A percentile compares a stretch with the other conserved stretches of the same genome.
These are phyloP conservation scores for Drosophila repleta DNA, from an alignment of 1,140 invertebrate genomes.

Conservation along the genomic window DNA sequence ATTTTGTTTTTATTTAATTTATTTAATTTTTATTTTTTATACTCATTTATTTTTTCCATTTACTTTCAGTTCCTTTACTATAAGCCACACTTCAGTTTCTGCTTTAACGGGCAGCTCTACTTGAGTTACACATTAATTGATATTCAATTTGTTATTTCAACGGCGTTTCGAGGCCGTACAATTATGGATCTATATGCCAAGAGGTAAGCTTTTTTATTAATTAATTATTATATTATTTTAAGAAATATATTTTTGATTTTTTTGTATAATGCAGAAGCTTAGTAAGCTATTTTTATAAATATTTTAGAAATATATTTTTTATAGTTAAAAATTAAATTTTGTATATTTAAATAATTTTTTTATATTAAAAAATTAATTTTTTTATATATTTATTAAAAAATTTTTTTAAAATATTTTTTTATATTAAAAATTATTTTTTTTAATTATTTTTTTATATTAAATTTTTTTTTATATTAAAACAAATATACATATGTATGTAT, in stretches of 20 bases:
- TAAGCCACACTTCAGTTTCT: constrained; percentile 31
- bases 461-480: too few relatives aligned
- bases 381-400: not conserved
- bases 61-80: constrained; percentile 48
- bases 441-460: not conserved
- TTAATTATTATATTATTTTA: not conserved
- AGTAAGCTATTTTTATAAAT: constrained; percentile 42
- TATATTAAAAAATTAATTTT: not conserved
- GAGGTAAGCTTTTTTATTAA: constrained; percentile 50
- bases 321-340: too few relatives aligned
- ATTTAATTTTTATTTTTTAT: constrained; percentile 9
- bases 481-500: too few relatives aligned
- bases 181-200: constrained; percentile 78
- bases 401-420: not conserved
- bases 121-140: constrained; percentile 17
- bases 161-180: constrained; percentile 72
- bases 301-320: not conserved
- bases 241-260: not conserved
- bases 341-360: not conserved
- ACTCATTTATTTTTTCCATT: constrained; percentile 5
- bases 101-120: constrained; percentile 37
- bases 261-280: too few relatives aligned
- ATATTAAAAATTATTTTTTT: too few relatives aligned
- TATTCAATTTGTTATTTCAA: constrained; percentile 33
- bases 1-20: not conserved